Evolutionary conservation across 2,797 vertebrate genomes (phyloP), one percentile per base, ranked within the genome.

Genomic region (Xyrichtys novacula): DNA sequence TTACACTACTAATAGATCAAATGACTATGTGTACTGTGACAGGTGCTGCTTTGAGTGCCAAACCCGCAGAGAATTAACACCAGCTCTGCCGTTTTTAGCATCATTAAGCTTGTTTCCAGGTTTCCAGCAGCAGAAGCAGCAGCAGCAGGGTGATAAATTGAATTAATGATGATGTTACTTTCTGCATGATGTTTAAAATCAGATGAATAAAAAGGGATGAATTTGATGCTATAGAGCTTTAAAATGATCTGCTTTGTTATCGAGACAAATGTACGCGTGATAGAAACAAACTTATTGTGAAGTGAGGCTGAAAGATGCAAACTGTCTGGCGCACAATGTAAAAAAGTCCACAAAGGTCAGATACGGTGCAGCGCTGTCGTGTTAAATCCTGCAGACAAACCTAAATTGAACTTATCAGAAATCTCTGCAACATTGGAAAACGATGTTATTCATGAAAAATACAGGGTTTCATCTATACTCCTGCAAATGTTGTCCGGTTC

Each of bases 321-420:
- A 2, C 9, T 1, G 31, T 32, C 7, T 32, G 31, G 12, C 31
- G 12, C 34, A 12, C 4, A 4, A 36, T 36, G 7, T 17, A 4
- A 17, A 49, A 55, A 47, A 28, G 25, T 25, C 31, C 14, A 19
- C 7, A 59, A 36, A 49, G 56, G 46, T 65, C 59, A 36, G 20
- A 39, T 47, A 39, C 38, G n/a, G 14, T 5, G 0, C 44, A 42
- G 1, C 7, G 3, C 22, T 55, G 38, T 22, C 9, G 34, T 25
- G 6, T 32, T 26, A 7, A 16, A 23, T 23, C 20, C 12, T 23
- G 5, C 20, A 44, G 20, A 20, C 34, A 28, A 44, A 36, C 14
- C 7, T 12, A n/a, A 10, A 7, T 3, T 19, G 15, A 14, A 4
- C 50, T 31, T n/a, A 4, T 46, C 7, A 26, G n/a, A 4, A 20